These are phyloP conservation scores for Physella acuta DNA, from an alignment of 1,140 invertebrate genomes.

Conservation along the genomic window DNA sequence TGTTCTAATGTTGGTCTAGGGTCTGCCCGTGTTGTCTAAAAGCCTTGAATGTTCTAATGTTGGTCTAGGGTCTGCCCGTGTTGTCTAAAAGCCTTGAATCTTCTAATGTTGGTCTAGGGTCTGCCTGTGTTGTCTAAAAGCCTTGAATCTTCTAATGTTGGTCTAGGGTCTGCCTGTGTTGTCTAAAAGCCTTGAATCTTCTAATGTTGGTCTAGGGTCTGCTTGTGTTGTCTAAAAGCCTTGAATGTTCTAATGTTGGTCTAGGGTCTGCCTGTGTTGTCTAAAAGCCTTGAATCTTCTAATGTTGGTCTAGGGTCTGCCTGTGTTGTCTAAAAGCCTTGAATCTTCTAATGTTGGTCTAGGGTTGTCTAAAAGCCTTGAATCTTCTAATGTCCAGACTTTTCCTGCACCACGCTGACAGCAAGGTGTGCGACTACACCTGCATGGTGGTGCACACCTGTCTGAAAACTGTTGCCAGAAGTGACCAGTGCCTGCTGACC, in stretches of 20 bases:
- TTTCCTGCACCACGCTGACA: constrained; percentile 10
- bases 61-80: too few relatives aligned
- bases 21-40: too few relatives aligned
- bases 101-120: too few relatives aligned
- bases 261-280: not conserved
- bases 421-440: constrained; percentile 21
- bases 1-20: too few relatives aligned
- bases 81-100: too few relatives aligned
- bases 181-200: too few relatives aligned
- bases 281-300: not conserved
- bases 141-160: too few relatives aligned
- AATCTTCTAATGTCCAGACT: not conserved
- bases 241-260: not conserved
- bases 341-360: not conserved
- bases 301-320: not conserved
- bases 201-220: too few relatives aligned
- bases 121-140: too few relatives aligned
- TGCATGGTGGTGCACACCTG: constrained; percentile 22
- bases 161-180: too few relatives aligned
- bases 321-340: not conserved
- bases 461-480: constrained; percentile 6
- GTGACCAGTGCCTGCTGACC: not conserved
- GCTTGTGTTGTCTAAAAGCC: not conserved
- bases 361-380: too few relatives aligned
- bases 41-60: too few relatives aligned